phyloP scores from a whole-genome alignment of 2,797 vertebrate species.

The Agapornis canus region DNA sequence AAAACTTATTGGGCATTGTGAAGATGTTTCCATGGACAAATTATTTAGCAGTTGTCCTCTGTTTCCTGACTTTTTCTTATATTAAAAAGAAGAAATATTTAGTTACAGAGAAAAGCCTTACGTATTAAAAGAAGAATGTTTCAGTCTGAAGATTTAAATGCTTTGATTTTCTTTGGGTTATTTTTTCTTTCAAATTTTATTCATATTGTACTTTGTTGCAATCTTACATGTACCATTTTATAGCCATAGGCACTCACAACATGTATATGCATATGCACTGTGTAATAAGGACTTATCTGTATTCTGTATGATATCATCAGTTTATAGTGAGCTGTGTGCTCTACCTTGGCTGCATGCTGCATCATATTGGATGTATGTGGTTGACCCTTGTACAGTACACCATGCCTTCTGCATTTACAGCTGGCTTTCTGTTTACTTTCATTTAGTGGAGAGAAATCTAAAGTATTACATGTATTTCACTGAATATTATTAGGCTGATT shows the following conservation, averaged over 20 bases:
- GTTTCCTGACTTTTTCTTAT: background rate
- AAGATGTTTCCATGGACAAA: background rate
- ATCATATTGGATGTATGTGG: background rate
- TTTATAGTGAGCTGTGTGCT: background rate
- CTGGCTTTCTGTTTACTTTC: conserved; percentile 16
- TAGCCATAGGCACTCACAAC: background rate
- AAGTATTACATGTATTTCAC: background rate
- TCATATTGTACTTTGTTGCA: background rate
- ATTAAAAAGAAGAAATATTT: background rate
- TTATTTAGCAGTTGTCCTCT: background rate
- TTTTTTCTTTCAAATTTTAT: background rate
- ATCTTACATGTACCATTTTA: background rate
- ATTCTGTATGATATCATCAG: rapidly evolving
- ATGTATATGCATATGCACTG: background rate
- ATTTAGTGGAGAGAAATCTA: background rate
- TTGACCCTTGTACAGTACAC: background rate
- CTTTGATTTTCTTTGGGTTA: background rate
- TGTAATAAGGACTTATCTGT: rapidly evolving
- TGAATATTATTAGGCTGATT: background rate
- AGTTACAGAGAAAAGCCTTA: background rate
- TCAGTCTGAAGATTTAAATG: background rate
- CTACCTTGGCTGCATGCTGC: background rate
- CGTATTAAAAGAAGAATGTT: background rate
- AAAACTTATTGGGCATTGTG: background rate
- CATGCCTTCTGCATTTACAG: background rate